phyloP scores from a whole-genome alignment of 2,888 invertebrate species.

The Agelastica alni region DNA sequence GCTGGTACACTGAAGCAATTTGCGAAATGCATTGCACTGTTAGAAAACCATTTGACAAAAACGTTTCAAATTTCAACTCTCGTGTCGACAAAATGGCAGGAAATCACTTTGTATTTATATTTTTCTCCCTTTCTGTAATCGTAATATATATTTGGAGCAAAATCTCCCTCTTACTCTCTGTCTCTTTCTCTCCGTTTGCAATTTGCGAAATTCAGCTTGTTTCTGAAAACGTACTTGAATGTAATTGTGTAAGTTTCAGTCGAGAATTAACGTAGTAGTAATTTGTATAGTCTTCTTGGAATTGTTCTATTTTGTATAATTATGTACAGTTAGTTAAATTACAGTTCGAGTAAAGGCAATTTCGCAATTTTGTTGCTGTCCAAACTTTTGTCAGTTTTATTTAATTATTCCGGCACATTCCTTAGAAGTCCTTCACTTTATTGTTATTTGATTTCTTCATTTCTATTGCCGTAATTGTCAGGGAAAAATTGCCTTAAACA shows the following conservation, averaged over 20 bases:
- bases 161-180: constrained; percentile 15
- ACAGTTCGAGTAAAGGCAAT: constrained; percentile 39
- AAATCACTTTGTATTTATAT: constrained; percentile 25
- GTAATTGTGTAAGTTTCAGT: constrained; percentile 43
- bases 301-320: constrained; percentile 43
- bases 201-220: constrained; percentile 28
- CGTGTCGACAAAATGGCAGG: constrained; percentile 15
- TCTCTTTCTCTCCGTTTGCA: constrained; percentile 22
- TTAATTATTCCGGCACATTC: constrained; percentile 27
- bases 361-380: constrained; percentile 39
- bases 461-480: constrained; percentile 14
- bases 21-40: constrained; percentile 18
- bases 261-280: constrained; percentile 40
- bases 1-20: constrained; percentile 9
- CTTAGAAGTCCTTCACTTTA: constrained; percentile 22
- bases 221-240: constrained; percentile 36
- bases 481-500: constrained; percentile 16
- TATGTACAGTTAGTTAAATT: constrained; percentile 43
- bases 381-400: constrained; percentile 37
- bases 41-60: constrained; percentile 21
- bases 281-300: constrained; percentile 41
- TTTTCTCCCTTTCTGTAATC: constrained; percentile 22
- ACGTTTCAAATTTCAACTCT: constrained; percentile 13
- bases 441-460: constrained; percentile 29
- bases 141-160: constrained; percentile 23